Base-by-base conservation (phyloP, 2,797 vertebrate species). In the Pteronotus mesoamericanus region DNA sequence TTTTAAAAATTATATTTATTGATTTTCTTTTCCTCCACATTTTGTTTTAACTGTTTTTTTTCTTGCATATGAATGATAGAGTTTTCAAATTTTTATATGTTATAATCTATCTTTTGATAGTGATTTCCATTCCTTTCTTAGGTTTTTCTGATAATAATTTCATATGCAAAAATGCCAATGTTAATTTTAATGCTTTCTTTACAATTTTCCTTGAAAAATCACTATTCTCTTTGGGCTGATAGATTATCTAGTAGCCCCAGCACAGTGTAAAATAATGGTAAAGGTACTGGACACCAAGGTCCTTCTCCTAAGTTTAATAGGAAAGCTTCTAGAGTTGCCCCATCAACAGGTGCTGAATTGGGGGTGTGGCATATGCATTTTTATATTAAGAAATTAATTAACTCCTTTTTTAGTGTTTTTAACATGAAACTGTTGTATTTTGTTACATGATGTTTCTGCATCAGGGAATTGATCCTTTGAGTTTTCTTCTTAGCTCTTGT, bases 181-280 rank as follows among this genome's bases (percentile, higher is more conserved):
- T 29, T n/a, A n/a, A n/a, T 44, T 92, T 94, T 95, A 39, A n/a
- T 71, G 46, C 61, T 92, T 74, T 86, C 48, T 68, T n/a, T n/a
- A n/a, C n/a, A 69, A 46, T 80, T 86, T 71, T 22, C 12, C 8
- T n/a, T 85, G 42, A n/a, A n/a, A n/a, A n/a, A n/a, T 74, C 64
- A 55, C 57, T 66, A 24, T 85, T 94, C 91, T 83, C 68, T 94
- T 34, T 39, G 16, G 44, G 2, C 71, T 57, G 24, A 29, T 21
- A 48, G 14, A n/a, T n/a, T n/a, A 79, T 7, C 42, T 29, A 42
- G 39, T 16, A 66, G 5, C 74, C 77, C 34, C 61, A 53, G 37
- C 18, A 86, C 2, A 12, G 12, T 34, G 16, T 46, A 66, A 85
- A 61, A 26, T 18, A 37, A 22, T 51, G 48, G 64, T 37, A 66